Base-by-base conservation (phyloP, 2,113 vertebrate species). In the Alouatta palliata region DNA sequence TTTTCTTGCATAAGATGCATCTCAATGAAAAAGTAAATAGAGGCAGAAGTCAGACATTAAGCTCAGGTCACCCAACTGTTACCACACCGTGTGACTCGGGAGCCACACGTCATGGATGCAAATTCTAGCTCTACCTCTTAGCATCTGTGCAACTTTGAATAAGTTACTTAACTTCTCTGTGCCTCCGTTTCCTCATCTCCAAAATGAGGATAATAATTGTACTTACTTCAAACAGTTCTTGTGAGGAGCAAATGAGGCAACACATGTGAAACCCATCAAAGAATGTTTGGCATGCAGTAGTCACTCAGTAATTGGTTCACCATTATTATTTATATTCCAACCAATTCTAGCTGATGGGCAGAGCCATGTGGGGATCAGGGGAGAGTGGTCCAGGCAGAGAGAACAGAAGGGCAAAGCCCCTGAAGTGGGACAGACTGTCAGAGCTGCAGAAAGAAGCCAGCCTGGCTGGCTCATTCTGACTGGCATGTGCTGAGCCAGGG, bases 401-500 rank as follows among this genome's bases (percentile, higher is more conserved):
- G 20, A 6, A 40, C 9, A 35, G 91, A 43, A 6, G 19, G 9
- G 4, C 54, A n/a, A 68, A 83, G 75, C 40, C 58, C 83, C 47
- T 54, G 91, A 32, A 81, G 45, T 3, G 8, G 16, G 64, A 45
- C 0, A n/a, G 56, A 54, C 11, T 1, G 4, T 3, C 5, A 12
- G 43, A 30, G 32, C 25, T 1, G n/a, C 0, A 76, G 75, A 68
- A 66, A 75, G 75, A 21, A 35, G 20, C 49, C 52, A 21, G 16
- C 1, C 1, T 1, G 43, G 30, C 1, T 2, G n/a, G 20, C 61
- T 64, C 27, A 2, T 6, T 5, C 61, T 32, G 61, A 64, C 27
- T 64, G 32, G 66, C 66, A n/a, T n/a, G 66, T 68, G 30, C 30
- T 68, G 32, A 64, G 61, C 61, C 66, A 4, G 32, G 32, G 6